Conservation (phyloP, 2,113 vertebrate species). For the Equus quagga region DNA sequence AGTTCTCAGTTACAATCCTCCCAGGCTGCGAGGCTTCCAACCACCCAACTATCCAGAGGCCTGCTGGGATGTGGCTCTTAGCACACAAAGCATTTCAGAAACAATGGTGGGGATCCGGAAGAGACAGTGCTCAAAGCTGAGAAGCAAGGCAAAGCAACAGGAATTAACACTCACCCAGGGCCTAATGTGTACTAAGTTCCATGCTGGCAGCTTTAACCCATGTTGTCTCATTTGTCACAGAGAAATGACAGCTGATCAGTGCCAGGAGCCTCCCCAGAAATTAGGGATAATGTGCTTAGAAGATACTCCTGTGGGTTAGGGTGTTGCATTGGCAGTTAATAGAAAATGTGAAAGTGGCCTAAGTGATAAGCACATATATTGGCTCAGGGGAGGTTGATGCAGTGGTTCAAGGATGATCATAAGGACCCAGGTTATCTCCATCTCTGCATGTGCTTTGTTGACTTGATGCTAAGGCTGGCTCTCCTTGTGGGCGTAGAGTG, state of each 20-base stretch:
- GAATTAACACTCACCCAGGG: neutral
- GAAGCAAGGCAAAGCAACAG: neutral
- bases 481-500: neutral
- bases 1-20: neutral
- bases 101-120: neutral
- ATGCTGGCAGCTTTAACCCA: neutral
- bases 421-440: neutral
- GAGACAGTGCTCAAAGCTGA: neutral
- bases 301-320: neutral
- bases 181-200: neutral
- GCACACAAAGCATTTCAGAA: neutral
- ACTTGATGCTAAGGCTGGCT: neutral
- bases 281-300: neutral
- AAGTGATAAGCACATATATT: neutral
- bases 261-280: neutral
- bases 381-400: neutral
- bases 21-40: neutral
- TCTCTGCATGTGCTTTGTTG: neutral
- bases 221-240: neutral
- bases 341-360: neutral
- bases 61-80: neutral
- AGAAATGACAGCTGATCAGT: neutral
- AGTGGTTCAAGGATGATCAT: neutral
- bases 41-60: neutral
- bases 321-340: neutral